phyloP scores from a whole-genome alignment of 2,113 vertebrate species.

The Pantherophis guttatus region DNA sequence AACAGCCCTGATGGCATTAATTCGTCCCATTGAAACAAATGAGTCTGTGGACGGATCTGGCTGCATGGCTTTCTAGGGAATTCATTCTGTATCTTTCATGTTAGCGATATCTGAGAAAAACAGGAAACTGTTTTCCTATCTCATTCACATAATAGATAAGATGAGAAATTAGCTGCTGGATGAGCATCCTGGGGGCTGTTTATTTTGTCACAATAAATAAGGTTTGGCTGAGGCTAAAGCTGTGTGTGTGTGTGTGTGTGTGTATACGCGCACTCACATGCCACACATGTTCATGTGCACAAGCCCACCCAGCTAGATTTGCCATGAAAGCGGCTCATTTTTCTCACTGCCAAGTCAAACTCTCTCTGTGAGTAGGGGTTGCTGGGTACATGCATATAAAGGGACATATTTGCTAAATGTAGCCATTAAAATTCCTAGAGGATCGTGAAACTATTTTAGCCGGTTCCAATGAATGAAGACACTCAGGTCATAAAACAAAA shows the following conservation, averaged over 20 bases:
- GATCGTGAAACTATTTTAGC: neutral
- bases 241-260: accelerated
- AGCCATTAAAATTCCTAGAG: neutral
- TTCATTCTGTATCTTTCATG: conserved; percentile 64
- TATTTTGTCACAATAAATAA: conserved; percentile 68
- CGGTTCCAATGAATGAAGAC: neutral
- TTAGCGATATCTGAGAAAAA: conserved; percentile 70
- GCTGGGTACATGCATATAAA: neutral
- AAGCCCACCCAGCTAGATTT: neutral
- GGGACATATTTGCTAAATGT: neutral
- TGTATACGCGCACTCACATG: accelerated
- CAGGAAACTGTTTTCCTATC: conserved; percentile 72
- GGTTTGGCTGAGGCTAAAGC: conserved; percentile 43
- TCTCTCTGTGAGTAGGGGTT: neutral
- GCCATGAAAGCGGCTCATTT: conserved; percentile 6
- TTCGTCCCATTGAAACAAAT: conserved; percentile 54
- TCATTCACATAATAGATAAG: conserved; percentile 76
- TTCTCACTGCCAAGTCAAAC: neutral
- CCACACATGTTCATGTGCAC: accelerated
- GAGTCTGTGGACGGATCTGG: conserved; percentile 46
- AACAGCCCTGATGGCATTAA: conserved; percentile 41
- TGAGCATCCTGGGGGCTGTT: conserved; percentile 71
- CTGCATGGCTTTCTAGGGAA: conserved; percentile 62
- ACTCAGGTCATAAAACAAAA: neutral
- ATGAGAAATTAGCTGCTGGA: conserved; percentile 74